These are phyloP conservation scores for Drosophila busckii DNA, from an alignment of 1,140 invertebrate species.

Conservation along the genomic window DNA sequence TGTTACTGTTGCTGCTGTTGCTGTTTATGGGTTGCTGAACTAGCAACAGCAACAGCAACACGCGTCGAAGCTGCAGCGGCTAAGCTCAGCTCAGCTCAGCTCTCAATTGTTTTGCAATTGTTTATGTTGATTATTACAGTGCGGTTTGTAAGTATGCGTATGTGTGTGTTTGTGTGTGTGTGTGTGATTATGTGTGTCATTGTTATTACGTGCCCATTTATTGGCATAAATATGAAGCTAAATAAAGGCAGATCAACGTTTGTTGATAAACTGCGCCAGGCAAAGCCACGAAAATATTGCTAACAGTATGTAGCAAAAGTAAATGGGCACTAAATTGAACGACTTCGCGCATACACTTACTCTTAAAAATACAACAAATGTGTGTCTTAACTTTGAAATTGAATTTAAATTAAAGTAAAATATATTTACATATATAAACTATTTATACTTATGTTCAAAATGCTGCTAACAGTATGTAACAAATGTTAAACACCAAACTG, in stretches of 20 bases:
- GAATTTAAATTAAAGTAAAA: not conserved
- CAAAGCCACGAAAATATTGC: constrained; percentile 18
- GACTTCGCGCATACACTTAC: constrained; percentile 5
- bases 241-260: constrained; percentile 66
- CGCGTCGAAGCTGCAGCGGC: not conserved
- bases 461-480: constrained; percentile 34
- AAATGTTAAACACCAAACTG: constrained; percentile 1
- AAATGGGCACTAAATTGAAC: not conserved
- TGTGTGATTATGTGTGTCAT: constrained; percentile 43
- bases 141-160: constrained; percentile 8
- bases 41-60: constrained; percentile 34
- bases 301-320: constrained; percentile 40
- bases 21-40: constrained; percentile 49
- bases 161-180: constrained; percentile 8
- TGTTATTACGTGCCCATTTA: constrained; percentile 68
- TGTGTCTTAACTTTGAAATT: too few relatives aligned
- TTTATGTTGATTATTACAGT: constrained; percentile 35
- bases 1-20: constrained; percentile 19
- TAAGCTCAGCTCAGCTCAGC: constrained; percentile 8
- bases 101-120: constrained; percentile 66
- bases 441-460: too few relatives aligned
- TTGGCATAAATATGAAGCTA: constrained; percentile 64
- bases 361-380: too few relatives aligned
- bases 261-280: constrained; percentile 48
- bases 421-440: too few relatives aligned